phyloP scores from a whole-genome alignment of 2,797 vertebrate genomes.

The Gambelia wislizenii region DNA sequence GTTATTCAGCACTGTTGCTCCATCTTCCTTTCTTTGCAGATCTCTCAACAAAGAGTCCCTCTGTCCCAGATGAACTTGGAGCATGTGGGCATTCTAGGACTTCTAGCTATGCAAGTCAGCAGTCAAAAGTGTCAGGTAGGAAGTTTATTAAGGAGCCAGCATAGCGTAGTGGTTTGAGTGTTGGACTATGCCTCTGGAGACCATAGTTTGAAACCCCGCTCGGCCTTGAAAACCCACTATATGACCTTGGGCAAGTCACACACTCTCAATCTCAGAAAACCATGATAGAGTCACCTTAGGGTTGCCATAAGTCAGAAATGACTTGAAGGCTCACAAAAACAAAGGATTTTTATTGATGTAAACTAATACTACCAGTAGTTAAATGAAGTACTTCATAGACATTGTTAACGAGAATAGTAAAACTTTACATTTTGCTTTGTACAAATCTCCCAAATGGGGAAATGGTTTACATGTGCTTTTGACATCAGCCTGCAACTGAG shows the following conservation, averaged over 20 bases:
- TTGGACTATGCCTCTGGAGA: too few species aligned
- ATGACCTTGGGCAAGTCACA: too few species aligned
- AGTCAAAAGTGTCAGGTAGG: conserved; percentile 96
- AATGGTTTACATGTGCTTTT: background rate
- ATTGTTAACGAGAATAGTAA: background rate
- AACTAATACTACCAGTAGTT: conserved; percentile 1
- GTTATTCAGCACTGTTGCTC: conserved; percentile 32
- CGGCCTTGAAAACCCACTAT: too few species aligned
- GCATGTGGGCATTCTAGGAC: conserved; percentile 94
- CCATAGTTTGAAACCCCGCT: too few species aligned
- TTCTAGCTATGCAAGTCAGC: conserved; percentile 96
- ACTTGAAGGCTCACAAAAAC: too few species aligned
- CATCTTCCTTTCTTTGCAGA: conserved; percentile 76
- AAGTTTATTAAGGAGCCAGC: too few species aligned
- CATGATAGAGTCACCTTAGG: too few species aligned
- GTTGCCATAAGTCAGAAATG: too few species aligned
- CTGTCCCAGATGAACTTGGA: conserved; percentile 90
- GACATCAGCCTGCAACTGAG: background rate
- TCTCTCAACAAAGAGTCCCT: conserved; percentile 87
- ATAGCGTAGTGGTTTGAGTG: too few species aligned
- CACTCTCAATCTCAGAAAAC: too few species aligned
- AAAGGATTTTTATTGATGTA: too few species aligned
- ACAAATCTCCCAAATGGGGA: background rate
- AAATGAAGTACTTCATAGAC: background rate
- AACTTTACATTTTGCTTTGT: background rate